phyloP scores from a whole-genome alignment of 2,888 invertebrate genomes.

The Drosophila antonietae region DNA sequence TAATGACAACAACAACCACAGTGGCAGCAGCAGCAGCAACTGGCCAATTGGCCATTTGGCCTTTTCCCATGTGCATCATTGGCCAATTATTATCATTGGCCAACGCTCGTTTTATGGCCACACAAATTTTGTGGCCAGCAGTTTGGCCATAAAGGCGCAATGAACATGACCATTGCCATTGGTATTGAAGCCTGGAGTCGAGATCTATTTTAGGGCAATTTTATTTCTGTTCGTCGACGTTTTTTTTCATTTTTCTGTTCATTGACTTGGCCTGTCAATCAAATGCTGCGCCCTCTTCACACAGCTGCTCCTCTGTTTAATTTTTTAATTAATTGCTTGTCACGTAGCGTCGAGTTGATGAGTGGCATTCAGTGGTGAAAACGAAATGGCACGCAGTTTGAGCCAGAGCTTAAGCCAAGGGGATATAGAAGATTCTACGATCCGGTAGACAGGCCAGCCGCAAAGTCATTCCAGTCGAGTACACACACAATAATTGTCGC shows the following conservation, averaged over 20 bases:
- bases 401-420: background rate
- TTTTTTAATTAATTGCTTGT: conserved; percentile 80
- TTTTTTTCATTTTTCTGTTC: background rate
- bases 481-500: conserved; percentile 67
- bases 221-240: conserved; percentile 6
- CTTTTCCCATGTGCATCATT: conserved; percentile 77
- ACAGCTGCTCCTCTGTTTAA: conserved; percentile 43
- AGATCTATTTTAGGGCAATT: conserved; percentile 35
- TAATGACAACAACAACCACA: conserved; percentile 59
- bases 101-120: conserved; percentile 48
- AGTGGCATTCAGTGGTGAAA: conserved; percentile 55
- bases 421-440: conserved; percentile 5
- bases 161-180: conserved; percentile 51
- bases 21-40: conserved; percentile 12
- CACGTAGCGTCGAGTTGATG: conserved; percentile 65
- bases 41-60: conserved; percentile 46
- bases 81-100: conserved; percentile 69
- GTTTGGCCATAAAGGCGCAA: conserved; percentile 52
- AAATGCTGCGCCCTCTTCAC: conserved; percentile 21
- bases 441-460: conserved; percentile 31
- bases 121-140: conserved; percentile 52
- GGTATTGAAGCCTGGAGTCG: conserved; percentile 16
- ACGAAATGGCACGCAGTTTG: conserved; percentile 63
- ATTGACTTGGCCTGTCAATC: conserved; percentile 41
- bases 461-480: conserved; percentile 43